Percentiles rank a stretch among this genome's conserved stretches.
Evolutionary conservation across 1,140 invertebrate genomes (phyloP).

Genomic region (Oedothorax gibbosus): DNA sequence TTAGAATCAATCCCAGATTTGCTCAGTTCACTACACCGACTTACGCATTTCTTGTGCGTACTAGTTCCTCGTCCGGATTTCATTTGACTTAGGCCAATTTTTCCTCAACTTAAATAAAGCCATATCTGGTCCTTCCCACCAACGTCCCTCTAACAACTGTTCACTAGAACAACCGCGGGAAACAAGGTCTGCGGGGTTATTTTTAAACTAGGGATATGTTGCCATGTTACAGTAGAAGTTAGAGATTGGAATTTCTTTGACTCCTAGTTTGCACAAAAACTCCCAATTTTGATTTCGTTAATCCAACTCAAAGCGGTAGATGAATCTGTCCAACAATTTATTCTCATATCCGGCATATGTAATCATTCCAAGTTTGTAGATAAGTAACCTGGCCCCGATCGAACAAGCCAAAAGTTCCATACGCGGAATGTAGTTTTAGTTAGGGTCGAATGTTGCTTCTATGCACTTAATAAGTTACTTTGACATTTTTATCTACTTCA

Average conservation of each 20-base stretch:
- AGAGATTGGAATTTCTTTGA: slow-evolving; percentile 4
- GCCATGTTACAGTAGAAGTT: not conserved
- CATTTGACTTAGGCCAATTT: not conserved
- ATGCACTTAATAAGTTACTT: not conserved
- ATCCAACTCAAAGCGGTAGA: not conserved
- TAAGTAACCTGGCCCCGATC: not conserved
- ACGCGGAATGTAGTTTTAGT: not conserved
- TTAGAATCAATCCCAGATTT: not conserved
- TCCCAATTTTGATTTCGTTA: not conserved
- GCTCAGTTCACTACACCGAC: not conserved
- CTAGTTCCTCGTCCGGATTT: not conserved
- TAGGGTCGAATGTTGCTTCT: not conserved
- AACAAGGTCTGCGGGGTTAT: not conserved
- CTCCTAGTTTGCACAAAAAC: slow-evolving; percentile 13
- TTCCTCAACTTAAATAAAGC: not conserved
- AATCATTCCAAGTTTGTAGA: not conserved
- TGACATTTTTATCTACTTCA: not conserved
- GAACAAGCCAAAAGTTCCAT: not conserved
- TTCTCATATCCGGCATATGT: not conserved
- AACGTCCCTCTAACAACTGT: not conserved
- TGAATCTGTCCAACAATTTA: slow-evolving; percentile 1
- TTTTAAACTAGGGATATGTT: not conserved
- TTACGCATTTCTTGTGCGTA: not conserved
- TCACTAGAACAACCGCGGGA: not conserved
- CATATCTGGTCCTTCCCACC: slow-evolving; percentile 3